Evolutionary conservation across 2,888 invertebrate species (phyloP), one percentile per base, ranked within the genome.

Genomic region (Terebella lapidaria): DNA sequence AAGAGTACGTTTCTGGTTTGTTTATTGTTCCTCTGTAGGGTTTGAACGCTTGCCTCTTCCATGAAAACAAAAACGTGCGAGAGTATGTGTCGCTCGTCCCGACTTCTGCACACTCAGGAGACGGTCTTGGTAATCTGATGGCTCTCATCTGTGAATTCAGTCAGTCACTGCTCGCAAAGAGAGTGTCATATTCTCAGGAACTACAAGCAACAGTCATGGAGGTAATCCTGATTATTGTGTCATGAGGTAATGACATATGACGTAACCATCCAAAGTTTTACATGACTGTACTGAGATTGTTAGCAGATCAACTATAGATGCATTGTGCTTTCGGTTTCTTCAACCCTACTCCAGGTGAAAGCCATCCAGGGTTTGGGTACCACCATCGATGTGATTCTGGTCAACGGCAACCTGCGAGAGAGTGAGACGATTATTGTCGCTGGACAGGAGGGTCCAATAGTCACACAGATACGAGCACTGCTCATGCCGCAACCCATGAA

Each of bases 401-500:
- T 99, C 59, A 99, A 99, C 82, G 99, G 99, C 20, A 88, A 87
- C n/a, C 83, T 99, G 35, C 85, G 86, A 54, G 95, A 95, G 81
- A 94, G 95, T 1, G 94, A 97, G 73, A 93, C 94, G 0, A 89
- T 96, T 83, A 86, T 99, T 28, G 82, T 99, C 59, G 96, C 97
- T 1, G 99, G 99, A 51, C 94, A 95, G 0, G 99, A 99, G 74
- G 99, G 99, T 1, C 94, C 99, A 0, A 94, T 99, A 67, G 92
- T 93, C 28, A 97, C 99, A 0, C 94, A 94, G 82, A 94, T 99
- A 67, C 86, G 97, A 53, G 96, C 95, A 0, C 84, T 99, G 28
- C 86, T 99, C 28, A 95, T 96, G 92, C 99, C 99, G 1, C 94
- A 96, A 76, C 97, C 99, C 0, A 87, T 99, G 86, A 93, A 91